Conservation (phyloP, 2,113 vertebrate genomes). For the Rhinichthys klamathensis region DNA sequence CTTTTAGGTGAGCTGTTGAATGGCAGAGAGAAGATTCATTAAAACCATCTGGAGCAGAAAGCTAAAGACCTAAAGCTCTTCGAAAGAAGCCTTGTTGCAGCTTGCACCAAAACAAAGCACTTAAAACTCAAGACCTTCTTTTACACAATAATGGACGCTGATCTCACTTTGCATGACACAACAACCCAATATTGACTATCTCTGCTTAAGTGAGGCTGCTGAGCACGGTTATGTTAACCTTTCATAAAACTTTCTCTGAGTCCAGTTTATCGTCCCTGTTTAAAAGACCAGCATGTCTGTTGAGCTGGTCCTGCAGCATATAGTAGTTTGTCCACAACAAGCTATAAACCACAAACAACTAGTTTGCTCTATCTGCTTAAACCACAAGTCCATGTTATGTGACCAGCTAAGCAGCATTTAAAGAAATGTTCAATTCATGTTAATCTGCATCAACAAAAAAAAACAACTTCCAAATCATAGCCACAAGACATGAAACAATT, state of each 20-base stretch:
- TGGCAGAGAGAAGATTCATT: slow-evolving; percentile 1
- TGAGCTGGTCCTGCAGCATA: too few relatives aligned
- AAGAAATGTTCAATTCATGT: neutral
- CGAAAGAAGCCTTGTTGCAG: neutral
- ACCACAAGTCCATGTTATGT: neutral
- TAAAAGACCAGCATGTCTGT: neutral
- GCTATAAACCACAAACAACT: neutral
- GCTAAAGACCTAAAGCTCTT: neutral
- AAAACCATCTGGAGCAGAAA: slow-evolving; percentile 11
- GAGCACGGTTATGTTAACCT: neutral
- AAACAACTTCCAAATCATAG: too few relatives aligned
- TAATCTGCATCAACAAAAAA: neutral
- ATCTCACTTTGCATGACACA: neutral
- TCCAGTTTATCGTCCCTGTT: neutral
- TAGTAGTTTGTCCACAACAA: neutral
- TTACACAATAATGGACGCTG: neutral
- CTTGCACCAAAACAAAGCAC: neutral
- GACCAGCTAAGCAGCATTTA: neutral
- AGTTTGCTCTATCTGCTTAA: neutral
- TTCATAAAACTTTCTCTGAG: too few relatives aligned
- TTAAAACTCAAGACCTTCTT: neutral
- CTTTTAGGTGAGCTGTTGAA: slow-evolving; percentile 16
- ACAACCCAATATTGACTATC: neutral
- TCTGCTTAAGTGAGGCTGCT: neutral
- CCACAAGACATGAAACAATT: too few relatives aligned